Evolutionary conservation across 2,797 vertebrate species (phyloP).

Genomic region (Staurois parvus): DNA sequence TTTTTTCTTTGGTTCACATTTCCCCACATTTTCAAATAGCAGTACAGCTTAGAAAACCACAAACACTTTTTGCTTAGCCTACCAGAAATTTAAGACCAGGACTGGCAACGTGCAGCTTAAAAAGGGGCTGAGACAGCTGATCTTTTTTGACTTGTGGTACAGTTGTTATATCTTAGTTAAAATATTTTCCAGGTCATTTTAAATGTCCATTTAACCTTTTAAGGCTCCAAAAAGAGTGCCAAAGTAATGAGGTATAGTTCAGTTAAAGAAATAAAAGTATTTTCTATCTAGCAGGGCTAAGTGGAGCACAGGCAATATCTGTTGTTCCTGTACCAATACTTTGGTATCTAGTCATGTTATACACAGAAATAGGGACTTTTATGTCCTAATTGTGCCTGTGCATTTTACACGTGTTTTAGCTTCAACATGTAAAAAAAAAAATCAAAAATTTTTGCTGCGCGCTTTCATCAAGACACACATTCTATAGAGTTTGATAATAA

Average conservation of each 20-base stretch:
- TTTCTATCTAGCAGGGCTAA: neutral
- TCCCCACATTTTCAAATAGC: conserved; percentile 70
- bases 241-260: conserved; percentile 4
- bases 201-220: conserved; percentile 60
- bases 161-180: conserved; percentile 68
- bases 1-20: conserved; percentile 63
- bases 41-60: conserved; percentile 69
- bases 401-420: no score
- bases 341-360: neutral
- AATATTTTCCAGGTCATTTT: conserved; percentile 76
- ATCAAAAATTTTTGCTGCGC: no score
- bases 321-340: neutral
- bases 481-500: no score
- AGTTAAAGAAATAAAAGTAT: conserved; percentile 3
- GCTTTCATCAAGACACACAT: no score
- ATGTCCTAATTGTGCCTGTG: no score
- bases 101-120: conserved; percentile 70
- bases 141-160: conserved; percentile 66
- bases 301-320: neutral
- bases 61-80: conserved; percentile 71
- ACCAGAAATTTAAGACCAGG: conserved; percentile 68
- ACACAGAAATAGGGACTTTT: no score
- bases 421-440: no score
- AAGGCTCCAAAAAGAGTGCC: conserved; percentile 1
- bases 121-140: conserved; percentile 71